Percentiles rank a stretch among this genome's conserved stretches.
Evolutionary conservation across 2,797 vertebrate genomes (phyloP).

Genomic region (Smutsia gigantea): DNA sequence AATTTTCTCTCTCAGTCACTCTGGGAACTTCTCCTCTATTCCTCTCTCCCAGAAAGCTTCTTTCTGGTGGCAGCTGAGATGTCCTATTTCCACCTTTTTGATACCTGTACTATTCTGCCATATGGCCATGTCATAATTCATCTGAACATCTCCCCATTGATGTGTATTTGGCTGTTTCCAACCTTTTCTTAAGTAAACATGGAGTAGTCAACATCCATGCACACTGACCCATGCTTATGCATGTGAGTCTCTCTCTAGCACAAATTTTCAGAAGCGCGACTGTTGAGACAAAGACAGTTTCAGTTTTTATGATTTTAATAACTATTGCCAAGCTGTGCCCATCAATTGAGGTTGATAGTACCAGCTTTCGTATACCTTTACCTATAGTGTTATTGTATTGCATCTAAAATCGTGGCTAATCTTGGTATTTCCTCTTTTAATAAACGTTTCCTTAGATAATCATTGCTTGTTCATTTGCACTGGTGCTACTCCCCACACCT

Average conservation of each 20-base stretch:
- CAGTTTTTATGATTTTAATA: not conserved
- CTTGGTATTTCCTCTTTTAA: not conserved
- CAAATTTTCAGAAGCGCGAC: not conserved
- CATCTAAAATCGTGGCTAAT: not conserved
- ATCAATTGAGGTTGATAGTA: not conserved
- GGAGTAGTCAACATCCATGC: not conserved
- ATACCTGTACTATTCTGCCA: not conserved
- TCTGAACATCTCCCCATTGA: not conserved
- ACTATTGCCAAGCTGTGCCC: not conserved
- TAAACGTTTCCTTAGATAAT: not conserved
- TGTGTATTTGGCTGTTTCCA: not conserved
- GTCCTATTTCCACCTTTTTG: not conserved
- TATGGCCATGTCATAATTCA: not conserved
- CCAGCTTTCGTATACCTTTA: not conserved
- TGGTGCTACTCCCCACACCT: not conserved
- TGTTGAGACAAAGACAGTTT: not conserved
- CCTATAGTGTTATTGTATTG: not conserved
- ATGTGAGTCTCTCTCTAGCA: not conserved
- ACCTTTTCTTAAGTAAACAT: not conserved
- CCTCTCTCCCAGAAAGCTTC: not conserved
- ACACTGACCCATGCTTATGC: not conserved
- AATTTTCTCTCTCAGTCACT: not conserved
- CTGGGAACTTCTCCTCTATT: not conserved
- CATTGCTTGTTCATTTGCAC: too few species aligned
- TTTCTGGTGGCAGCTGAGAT: not conserved